Conservation (phyloP, 2,113 vertebrate species). For the Hyla sarda region DNA sequence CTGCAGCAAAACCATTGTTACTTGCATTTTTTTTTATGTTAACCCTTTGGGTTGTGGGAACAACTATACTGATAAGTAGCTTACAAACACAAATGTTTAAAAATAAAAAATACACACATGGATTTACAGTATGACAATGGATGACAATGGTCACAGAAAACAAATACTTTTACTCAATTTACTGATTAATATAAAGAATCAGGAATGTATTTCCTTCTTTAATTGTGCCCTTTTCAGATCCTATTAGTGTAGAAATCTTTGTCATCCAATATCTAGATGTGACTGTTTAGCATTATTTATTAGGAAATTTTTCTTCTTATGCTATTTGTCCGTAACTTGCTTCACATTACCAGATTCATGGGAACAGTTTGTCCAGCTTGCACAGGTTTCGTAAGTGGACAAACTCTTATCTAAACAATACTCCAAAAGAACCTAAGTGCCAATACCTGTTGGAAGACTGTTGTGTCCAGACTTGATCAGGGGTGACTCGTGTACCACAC, state of each 20-base stretch:
- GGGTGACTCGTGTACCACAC: slow-evolving; percentile 83
- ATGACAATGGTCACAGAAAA: slow-evolving; percentile 45
- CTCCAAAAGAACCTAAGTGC: neutral
- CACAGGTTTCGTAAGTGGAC: neutral
- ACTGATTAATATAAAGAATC: neutral
- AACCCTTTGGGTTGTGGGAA: neutral
- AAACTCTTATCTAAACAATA: neutral
- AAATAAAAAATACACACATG: slow-evolving; percentile 30
- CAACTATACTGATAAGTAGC: neutral
- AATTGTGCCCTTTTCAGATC: neutral
- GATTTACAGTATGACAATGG: neutral
- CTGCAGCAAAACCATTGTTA: too few species aligned
- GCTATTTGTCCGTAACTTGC: neutral
- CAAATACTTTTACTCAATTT: neutral
- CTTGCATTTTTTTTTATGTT: neutral
- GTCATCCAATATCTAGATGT: neutral
- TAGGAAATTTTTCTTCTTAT: neutral
- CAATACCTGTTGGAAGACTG: slow-evolving; percentile 90
- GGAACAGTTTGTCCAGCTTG: neutral
- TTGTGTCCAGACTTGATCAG: slow-evolving; percentile 87
- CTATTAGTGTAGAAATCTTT: neutral
- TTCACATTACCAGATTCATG: neutral
- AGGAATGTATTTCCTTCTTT: too few species aligned
- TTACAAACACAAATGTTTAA: slow-evolving; percentile 12
- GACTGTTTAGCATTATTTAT: neutral